These are phyloP conservation scores for Diarsia brunnea DNA, from an alignment of 2,888 invertebrate species.

Conservation along the genomic window DNA sequence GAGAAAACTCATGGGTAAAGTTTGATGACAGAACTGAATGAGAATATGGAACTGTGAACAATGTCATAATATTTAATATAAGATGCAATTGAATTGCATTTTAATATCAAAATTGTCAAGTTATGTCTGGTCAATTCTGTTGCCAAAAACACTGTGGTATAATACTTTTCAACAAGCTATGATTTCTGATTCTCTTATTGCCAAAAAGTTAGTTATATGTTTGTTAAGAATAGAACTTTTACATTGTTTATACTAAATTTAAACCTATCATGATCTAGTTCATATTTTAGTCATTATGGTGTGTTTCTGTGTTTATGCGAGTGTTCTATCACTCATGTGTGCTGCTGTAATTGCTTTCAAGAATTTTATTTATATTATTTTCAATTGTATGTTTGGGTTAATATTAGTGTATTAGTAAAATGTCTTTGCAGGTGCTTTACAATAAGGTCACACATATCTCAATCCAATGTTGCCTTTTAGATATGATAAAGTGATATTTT, in stretches of 20 bases:
- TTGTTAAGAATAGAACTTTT: constrained; percentile 77
- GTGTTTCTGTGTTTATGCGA: constrained; percentile 88
- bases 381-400: constrained; percentile 85
- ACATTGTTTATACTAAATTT: constrained; percentile 86
- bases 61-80: constrained; percentile 68
- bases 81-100: constrained; percentile 67
- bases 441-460: constrained; percentile 88
- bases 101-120: constrained; percentile 59
- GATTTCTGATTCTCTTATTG: constrained; percentile 89
- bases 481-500: constrained; percentile 88
- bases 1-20: constrained; percentile 89
- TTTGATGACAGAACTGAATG: constrained; percentile 63
- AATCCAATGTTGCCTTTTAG: constrained; percentile 90
- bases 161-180: constrained; percentile 79
- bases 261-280: constrained; percentile 88
- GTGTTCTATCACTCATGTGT: constrained; percentile 83
- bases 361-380: constrained; percentile 83
- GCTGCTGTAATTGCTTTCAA: constrained; percentile 87
- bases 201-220: constrained; percentile 89
- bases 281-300: constrained; percentile 89
- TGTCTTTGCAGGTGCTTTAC: constrained; percentile 89
- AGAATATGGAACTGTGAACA: constrained; percentile 66
- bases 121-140: constrained; percentile 61
- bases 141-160: constrained; percentile 64
- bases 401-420: constrained; percentile 82